These are phyloP conservation scores for Barnardius zonarius DNA, from an alignment of 2,113 vertebrate genomes.

Conservation along the genomic window DNA sequence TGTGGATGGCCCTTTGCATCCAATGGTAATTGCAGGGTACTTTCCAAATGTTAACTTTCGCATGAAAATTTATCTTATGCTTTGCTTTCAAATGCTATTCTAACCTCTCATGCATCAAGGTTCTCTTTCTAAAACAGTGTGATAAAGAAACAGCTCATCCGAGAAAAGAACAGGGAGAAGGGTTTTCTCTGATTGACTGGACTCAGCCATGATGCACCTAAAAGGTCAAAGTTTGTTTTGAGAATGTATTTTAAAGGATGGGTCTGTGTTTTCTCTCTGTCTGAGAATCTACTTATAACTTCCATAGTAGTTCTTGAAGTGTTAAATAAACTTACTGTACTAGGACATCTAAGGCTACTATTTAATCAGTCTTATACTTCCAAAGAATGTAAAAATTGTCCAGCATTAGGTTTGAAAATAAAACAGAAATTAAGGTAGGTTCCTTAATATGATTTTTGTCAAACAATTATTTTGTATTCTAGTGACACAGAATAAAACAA, in stretches of 20 bases:
- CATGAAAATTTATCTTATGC: not conserved
- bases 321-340: not conserved
- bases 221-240: conserved; percentile 66
- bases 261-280: conserved; percentile 63
- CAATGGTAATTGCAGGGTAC: not conserved
- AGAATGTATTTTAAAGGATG: conserved; percentile 58
- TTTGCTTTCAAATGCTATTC: not conserved
- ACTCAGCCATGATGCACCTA: conserved; percentile 50
- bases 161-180: not conserved
- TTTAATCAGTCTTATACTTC: not conserved
- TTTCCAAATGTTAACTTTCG: not conserved
- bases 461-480: not conserved
- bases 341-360: not conserved
- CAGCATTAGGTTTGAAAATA: not conserved
- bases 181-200: conserved; percentile 49
- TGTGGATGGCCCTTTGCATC: not conserved
- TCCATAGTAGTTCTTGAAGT: not conserved
- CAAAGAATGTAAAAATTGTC: not conserved
- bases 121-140: not conserved
- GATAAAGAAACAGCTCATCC: not conserved
- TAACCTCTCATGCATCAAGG: not conserved
- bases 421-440: not conserved
- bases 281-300: conserved; percentile 19
- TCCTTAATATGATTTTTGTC: not conserved
- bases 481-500: not conserved